Conservation (phyloP, 2,797 vertebrate genomes). For the Pelobates cultripes region DNA sequence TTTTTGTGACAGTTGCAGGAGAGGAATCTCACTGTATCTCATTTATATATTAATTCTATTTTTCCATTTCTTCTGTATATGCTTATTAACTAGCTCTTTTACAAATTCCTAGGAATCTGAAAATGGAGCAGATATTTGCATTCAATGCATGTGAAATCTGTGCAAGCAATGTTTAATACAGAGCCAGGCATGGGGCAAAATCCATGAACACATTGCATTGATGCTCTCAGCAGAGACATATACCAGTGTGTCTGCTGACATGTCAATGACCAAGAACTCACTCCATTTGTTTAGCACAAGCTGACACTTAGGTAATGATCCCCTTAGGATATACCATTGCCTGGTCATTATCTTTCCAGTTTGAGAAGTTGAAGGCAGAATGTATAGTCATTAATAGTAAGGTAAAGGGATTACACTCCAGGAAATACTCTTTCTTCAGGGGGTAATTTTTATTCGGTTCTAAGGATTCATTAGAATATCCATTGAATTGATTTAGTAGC, state of each 20-base stretch:
- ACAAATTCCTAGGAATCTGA: no score
- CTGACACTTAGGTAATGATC: slow-evolving; percentile 8
- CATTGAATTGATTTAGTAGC: background rate
- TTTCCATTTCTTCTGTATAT: no score
- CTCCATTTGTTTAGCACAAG: background rate
- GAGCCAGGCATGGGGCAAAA: background rate
- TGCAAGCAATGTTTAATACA: background rate
- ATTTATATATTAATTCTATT: no score
- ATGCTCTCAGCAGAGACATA: background rate
- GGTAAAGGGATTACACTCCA: background rate
- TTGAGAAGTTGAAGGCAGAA: background rate
- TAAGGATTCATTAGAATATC: background rate
- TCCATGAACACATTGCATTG: background rate
- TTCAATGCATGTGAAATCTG: no score
- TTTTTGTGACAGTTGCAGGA: no score
- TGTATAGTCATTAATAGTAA: background rate
- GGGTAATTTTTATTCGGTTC: background rate
- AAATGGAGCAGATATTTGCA: no score
- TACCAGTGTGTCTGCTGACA: background rate
- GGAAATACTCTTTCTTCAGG: background rate
- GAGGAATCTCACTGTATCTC: no score
- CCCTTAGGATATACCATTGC: background rate
- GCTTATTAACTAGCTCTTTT: no score
- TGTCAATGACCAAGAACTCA: background rate
- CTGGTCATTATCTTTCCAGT: slow-evolving; percentile 9